A percentile compares a stretch with the other conserved stretches of the same genome.
phyloP scores from a whole-genome alignment of 2,113 vertebrate species.

The Corythaeola cristata region DNA sequence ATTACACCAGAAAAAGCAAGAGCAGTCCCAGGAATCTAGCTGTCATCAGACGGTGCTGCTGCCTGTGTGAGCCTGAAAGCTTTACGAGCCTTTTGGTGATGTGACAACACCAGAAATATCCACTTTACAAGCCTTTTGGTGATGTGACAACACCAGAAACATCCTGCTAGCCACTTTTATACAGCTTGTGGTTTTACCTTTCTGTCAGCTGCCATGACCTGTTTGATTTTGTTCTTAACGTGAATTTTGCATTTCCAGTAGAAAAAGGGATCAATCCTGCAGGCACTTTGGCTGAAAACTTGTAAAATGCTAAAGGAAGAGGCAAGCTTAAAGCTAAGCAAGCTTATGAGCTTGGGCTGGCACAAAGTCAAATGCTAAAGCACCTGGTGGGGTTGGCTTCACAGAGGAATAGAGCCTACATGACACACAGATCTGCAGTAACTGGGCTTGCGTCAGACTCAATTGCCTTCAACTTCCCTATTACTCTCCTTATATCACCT shows the following conservation, averaged over 20 bases:
- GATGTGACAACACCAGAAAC: background rate
- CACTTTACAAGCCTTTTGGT: background rate
- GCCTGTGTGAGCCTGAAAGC: background rate
- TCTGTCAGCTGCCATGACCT: background rate
- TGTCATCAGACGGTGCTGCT: constrained; percentile 3
- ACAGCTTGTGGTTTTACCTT: background rate
- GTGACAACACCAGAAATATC: background rate
- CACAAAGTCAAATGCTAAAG: background rate
- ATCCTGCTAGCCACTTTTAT: background rate
- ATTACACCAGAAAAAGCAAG: background rate
- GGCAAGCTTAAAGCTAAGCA: background rate
- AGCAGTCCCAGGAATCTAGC: background rate
- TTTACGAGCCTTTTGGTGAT: background rate
- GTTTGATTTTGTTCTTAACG: constrained; percentile 6
- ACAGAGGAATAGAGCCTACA: background rate
- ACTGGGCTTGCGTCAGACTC: background rate
- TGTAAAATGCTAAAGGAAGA: background rate
- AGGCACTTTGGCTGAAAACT: background rate
- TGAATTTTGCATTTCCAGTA: background rate
- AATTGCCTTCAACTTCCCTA: background rate
- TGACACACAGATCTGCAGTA: background rate
- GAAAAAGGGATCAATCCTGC: background rate
- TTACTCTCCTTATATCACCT: background rate
- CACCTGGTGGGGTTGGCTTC: background rate
- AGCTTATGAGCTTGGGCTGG: background rate